These are phyloP conservation scores for Pipra filicauda DNA, from an alignment of 2,113 vertebrate species.

Conservation along the genomic window DNA sequence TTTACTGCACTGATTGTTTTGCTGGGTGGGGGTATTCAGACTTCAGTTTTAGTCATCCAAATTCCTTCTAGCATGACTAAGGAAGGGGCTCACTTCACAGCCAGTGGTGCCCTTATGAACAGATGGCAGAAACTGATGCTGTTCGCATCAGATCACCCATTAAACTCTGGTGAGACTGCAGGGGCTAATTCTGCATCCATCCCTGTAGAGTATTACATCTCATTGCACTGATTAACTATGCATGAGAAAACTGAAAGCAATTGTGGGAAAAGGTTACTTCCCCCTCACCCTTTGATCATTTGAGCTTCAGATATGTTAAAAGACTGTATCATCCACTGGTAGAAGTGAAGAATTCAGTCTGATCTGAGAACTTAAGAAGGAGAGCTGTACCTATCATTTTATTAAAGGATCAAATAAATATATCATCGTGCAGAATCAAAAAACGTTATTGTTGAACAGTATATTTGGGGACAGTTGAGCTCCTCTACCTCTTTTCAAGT, in stretches of 20 bases:
- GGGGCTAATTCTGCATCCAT: conserved; percentile 12
- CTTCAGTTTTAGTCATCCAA: background rate
- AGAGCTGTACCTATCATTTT: background rate
- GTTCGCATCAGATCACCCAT: conserved; percentile 1
- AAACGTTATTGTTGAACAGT: background rate
- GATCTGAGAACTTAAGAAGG: background rate
- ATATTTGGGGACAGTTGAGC: background rate
- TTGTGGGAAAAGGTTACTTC: background rate
- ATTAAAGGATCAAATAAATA: background rate
- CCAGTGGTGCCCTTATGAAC: conserved; percentile 6
- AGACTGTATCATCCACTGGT: background rate
- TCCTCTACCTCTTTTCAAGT: background rate
- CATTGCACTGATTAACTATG: background rate
- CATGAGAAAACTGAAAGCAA: conserved; percentile 2
- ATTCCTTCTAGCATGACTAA: conserved; percentile 21
- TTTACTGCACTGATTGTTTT: background rate
- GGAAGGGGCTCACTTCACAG: background rate
- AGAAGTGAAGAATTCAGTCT: background rate
- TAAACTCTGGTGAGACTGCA: background rate
- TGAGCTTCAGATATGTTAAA: background rate
- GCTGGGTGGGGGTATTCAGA: background rate
- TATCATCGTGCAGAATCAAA: background rate
- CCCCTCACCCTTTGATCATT: background rate
- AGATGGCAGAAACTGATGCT: conserved; percentile 26
- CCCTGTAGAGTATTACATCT: background rate